Percentiles rank a stretch among this genome's conserved stretches.
phyloP scores from a whole-genome alignment of 2,113 vertebrate species.

The Onychostoma macrolepis region DNA sequence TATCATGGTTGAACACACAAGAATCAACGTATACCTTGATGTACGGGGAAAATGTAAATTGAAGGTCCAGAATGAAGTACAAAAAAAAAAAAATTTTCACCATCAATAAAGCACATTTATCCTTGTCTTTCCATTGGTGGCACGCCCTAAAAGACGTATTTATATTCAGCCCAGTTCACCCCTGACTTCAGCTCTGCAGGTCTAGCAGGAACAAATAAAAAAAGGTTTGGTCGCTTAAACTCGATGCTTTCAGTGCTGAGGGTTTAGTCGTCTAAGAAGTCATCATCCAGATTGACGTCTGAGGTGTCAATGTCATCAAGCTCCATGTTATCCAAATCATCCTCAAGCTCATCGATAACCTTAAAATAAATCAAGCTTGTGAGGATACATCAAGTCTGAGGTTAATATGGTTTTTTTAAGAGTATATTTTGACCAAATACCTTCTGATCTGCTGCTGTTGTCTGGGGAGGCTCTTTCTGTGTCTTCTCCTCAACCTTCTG shows the following conservation, averaged over 20 bases:
- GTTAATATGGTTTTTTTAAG: constrained; percentile 36
- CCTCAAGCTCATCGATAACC: constrained; percentile 90
- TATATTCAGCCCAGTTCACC: background rate
- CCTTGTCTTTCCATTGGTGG: background rate
- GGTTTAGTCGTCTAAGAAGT: constrained; percentile 86
- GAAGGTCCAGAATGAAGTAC: constrained; percentile 37
- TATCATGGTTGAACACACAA: constrained; percentile 21
- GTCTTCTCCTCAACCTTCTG: constrained; percentile 25
- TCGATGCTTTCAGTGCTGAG: background rate
- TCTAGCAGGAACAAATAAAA: constrained; percentile 14
- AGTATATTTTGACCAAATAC: constrained; percentile 1
- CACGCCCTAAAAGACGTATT: background rate
- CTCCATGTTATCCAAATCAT: constrained; percentile 95
- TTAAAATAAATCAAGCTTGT: constrained; percentile 62
- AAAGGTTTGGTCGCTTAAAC: constrained; percentile 63
- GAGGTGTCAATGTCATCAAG: constrained; percentile 96
- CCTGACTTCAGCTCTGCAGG: background rate
- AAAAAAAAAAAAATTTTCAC: constrained; percentile 2
- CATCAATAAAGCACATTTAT: background rate
- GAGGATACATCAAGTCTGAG: background rate
- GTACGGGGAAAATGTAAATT: constrained; percentile 24
- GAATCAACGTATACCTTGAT: constrained; percentile 39
- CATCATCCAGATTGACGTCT: constrained; percentile 96
- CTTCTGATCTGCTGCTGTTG: background rate
- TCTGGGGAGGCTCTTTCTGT: constrained; percentile 43